Evolutionary conservation across 2,797 vertebrate genomes (phyloP).

Genomic region (Balearica regulorum): DNA sequence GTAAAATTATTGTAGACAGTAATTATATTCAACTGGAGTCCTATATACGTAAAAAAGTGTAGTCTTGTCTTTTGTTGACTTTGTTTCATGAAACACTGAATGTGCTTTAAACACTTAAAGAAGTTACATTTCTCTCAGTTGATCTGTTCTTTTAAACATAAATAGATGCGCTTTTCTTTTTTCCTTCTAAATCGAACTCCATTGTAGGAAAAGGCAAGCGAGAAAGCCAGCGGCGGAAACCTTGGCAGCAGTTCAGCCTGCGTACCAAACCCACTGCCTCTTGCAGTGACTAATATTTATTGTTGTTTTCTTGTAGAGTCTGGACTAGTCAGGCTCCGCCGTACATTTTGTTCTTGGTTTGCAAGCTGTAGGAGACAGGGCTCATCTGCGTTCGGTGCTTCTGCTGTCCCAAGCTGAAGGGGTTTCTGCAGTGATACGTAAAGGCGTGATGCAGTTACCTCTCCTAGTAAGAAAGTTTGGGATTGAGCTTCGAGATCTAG

Average conservation of each 20-base stretch:
- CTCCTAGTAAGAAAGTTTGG: background rate
- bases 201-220: background rate
- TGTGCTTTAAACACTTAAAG: background rate
- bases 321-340: background rate
- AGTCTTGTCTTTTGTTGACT: background rate
- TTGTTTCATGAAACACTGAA: background rate
- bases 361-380: background rate
- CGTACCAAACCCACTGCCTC: background rate
- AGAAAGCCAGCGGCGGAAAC: background rate
- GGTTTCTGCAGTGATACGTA: rapidly evolving
- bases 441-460: background rate
- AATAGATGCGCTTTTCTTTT: background rate
- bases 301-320: background rate
- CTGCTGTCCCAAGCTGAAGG: rapidly evolving
- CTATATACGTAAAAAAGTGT: background rate
- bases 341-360: background rate
- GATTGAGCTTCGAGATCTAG: background rate
- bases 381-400: background rate
- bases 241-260: background rate
- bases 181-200: background rate
- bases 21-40: background rate
- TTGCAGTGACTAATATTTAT: background rate
- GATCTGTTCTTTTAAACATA: background rate
- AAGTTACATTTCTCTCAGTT: background rate
- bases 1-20: background rate